A percentile compares a stretch with the other conserved stretches of the same genome.
Evolutionary conservation across 2,888 invertebrate species (phyloP).

Genomic region (Pemphredon lugubris): DNA sequence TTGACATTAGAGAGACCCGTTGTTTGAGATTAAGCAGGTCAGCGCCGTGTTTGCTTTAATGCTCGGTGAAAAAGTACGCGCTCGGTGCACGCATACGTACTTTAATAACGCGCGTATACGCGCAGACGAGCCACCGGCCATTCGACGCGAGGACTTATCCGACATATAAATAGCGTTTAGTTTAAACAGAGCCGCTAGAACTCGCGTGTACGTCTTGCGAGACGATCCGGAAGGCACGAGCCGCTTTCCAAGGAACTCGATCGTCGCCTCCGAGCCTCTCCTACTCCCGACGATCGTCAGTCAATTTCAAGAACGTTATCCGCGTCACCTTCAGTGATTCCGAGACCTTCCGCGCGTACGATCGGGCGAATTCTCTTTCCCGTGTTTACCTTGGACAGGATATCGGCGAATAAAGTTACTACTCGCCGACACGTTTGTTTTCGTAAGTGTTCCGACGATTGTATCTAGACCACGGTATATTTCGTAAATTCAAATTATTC

Average conservation of each 20-base stretch:
- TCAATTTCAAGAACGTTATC: conserved; percentile 4
- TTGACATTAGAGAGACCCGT: too few relatives aligned
- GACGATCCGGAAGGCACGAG: conserved; percentile 59
- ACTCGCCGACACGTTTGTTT: background rate
- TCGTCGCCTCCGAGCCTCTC: conserved; percentile 27
- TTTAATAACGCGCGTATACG: conserved; percentile 59
- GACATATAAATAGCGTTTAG: conserved; percentile 74
- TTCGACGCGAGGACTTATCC: conserved; percentile 67
- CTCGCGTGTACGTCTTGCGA: conserved; percentile 62
- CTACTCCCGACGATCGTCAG: background rate
- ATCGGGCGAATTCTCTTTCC: conserved; percentile 7
- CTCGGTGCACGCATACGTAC: conserved; percentile 48
- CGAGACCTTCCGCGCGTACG: conserved; percentile 33
- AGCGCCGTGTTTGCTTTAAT: too few relatives aligned
- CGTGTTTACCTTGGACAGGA: background rate
- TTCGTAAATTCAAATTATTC: too few relatives aligned
- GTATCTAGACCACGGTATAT: too few relatives aligned
- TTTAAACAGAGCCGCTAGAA: conserved; percentile 70
- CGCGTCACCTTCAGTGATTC: conserved; percentile 34
- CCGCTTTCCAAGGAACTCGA: conserved; percentile 46
- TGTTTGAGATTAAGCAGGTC: too few relatives aligned
- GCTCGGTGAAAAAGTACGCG: too few relatives aligned
- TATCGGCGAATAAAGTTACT: background rate
- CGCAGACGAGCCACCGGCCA: conserved; percentile 48
- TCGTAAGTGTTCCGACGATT: too few relatives aligned